Evolutionary conservation across 2,888 invertebrate species (phyloP).

Genomic region (Rhorus exstirpatorius): DNA sequence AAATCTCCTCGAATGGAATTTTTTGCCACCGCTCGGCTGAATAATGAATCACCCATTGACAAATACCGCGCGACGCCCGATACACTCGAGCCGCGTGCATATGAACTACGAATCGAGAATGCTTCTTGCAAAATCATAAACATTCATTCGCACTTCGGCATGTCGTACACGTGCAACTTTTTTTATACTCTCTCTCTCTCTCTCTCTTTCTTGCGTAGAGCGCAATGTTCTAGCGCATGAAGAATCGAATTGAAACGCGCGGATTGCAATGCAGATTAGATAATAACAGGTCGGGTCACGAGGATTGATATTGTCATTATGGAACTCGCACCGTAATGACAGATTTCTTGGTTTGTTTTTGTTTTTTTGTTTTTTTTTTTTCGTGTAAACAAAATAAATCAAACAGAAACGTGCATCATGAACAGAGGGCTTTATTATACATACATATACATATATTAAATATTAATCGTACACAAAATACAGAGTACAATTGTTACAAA

Average conservation of each 20-base stretch:
- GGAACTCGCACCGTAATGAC: not conserved
- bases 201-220: constrained; percentile 1
- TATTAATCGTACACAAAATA: constrained; percentile 66
- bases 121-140: constrained; percentile 36
- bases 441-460: constrained; percentile 61
- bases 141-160: constrained; percentile 53
- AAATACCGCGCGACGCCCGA: constrained; percentile 25
- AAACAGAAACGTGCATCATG: constrained; percentile 16
- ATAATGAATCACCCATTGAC: not conserved
- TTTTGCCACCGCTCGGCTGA: not conserved
- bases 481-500: constrained; percentile 47
- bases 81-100: not conserved
- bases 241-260: not conserved
- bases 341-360: too few relatives aligned
- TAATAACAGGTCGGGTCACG: constrained; percentile 49
- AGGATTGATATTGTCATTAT: constrained; percentile 25
- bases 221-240: not conserved
- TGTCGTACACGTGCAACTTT: constrained; percentile 57
- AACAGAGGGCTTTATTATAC: constrained; percentile 12
- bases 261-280: constrained; percentile 52
- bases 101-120: constrained; percentile 2
- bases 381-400: constrained; percentile 7
- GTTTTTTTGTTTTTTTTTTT: constrained; percentile 4
- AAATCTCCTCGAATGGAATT: too few relatives aligned
- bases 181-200: too few relatives aligned